Evolutionary conservation across 2,797 vertebrate species (phyloP).

Genomic region (Pygocentrus nattereri): DNA sequence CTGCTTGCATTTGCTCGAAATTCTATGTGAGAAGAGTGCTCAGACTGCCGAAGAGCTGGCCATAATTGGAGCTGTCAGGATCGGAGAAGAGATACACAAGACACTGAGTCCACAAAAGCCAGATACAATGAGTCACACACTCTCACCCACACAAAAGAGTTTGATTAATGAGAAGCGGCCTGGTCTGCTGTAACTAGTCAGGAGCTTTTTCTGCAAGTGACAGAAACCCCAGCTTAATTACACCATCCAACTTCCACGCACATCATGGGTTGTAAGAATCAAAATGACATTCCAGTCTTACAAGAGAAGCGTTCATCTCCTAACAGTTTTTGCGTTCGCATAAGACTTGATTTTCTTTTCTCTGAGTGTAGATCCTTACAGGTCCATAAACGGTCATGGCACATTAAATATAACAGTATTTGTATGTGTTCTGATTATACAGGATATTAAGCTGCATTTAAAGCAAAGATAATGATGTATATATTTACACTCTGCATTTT

Average conservation of each 20-base stretch:
- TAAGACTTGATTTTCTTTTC: neutral
- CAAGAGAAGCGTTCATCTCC: neutral
- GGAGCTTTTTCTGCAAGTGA: constrained; percentile 17
- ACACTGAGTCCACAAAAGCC: constrained; percentile 25
- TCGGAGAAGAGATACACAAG: constrained; percentile 10
- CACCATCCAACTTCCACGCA: constrained; percentile 8
- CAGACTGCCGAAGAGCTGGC: constrained; percentile 19
- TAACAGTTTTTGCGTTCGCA: neutral
- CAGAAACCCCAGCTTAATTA: constrained; percentile 44
- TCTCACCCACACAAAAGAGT: constrained; percentile 38
- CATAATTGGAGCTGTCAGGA: constrained; percentile 34
- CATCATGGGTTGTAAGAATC: constrained; percentile 16
- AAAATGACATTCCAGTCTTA: neutral
- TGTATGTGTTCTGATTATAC: neutral
- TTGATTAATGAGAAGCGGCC: constrained; percentile 41
- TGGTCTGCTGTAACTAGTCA: constrained; percentile 17
- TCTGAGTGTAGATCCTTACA: neutral
- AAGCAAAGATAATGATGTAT: neutral
- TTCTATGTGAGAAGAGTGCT: constrained; percentile 31
- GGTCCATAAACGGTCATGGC: neutral
- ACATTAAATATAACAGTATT: neutral
- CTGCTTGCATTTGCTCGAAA: constrained; percentile 7
- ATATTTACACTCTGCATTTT: constrained; percentile 1
- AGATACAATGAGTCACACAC: constrained; percentile 20
- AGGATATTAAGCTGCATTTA: neutral